Evolutionary conservation across 2,113 vertebrate genomes (phyloP).

Genomic region (Lasiurus cinereus): DNA sequence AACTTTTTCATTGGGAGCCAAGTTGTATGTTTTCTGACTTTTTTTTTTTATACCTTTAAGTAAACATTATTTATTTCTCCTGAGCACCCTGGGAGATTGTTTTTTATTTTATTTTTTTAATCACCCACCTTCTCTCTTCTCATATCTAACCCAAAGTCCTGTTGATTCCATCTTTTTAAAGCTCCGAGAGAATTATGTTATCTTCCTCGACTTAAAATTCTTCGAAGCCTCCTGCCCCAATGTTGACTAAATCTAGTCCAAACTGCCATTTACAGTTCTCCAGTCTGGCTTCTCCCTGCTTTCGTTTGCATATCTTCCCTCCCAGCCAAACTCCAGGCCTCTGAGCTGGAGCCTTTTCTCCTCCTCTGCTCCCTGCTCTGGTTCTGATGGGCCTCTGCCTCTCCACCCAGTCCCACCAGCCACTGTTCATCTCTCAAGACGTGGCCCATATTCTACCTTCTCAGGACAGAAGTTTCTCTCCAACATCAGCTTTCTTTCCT

Average conservation of each 20-base stretch:
- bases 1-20: slow-evolving; percentile 1
- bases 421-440: neutral
- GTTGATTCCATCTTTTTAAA: slow-evolving; percentile 45
- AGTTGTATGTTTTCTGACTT: neutral
- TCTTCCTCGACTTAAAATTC: slow-evolving; percentile 11
- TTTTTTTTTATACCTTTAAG: neutral
- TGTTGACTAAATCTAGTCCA: neutral
- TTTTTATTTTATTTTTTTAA: neutral
- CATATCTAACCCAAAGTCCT: neutral
- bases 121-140: neutral
- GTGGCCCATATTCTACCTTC: neutral
- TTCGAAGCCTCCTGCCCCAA: neutral
- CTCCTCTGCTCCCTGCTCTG: neutral
- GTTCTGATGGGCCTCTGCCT: neutral
- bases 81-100: neutral
- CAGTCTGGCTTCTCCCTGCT: neutral
- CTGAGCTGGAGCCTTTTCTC: neutral
- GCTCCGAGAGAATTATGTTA: neutral
- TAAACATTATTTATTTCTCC: neutral
- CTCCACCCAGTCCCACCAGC: neutral
- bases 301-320: neutral
- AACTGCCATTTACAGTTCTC: slow-evolving; percentile 2
- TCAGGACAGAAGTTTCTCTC: neutral
- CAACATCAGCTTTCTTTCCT: neutral
- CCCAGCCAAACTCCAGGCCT: neutral